Evolutionary conservation across 30 jellyfish, hydroid and myxozoan species (phyloP).

Genomic region (Nemopilema nomurai): DNA sequence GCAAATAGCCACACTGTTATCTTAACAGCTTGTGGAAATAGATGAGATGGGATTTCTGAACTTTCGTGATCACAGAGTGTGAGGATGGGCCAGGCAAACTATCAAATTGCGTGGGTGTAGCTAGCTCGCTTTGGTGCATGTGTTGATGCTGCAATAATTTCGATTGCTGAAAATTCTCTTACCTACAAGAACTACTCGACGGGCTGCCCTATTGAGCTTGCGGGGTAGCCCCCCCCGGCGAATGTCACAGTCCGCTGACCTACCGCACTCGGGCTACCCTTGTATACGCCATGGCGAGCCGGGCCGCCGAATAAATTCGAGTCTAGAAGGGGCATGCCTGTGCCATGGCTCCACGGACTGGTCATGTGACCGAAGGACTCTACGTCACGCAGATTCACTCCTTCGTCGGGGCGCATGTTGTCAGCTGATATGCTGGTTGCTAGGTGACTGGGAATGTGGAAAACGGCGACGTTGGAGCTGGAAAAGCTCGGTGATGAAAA

Average conservation of each 20-base stretch:
- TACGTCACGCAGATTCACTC: background rate
- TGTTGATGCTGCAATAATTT: background rate
- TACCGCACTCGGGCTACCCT: slow-evolving; percentile 20
- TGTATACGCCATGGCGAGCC: slow-evolving; percentile 23
- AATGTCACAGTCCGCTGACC: slow-evolving; percentile 47
- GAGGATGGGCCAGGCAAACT: background rate
- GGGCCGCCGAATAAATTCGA: slow-evolving; percentile 34
- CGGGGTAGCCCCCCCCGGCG: slow-evolving; percentile 48
- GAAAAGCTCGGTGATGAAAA: slow-evolving; percentile 24
- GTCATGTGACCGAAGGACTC: slow-evolving; percentile 1
- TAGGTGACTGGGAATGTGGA: slow-evolving; percentile 42
- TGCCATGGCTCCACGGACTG: slow-evolving; percentile 29
- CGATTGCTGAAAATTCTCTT: background rate
- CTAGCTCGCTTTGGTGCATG: background rate
- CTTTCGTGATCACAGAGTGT: no score
- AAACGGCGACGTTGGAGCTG: slow-evolving; percentile 22
- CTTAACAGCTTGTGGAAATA: no score
- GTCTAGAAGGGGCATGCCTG: slow-evolving; percentile 31
- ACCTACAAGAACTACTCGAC: slow-evolving; percentile 32
- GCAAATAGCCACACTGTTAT: no score
- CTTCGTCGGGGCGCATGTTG: slow-evolving; percentile 21
- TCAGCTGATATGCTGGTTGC: slow-evolving; percentile 31
- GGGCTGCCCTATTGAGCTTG: slow-evolving; percentile 54
- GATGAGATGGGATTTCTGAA: no score
- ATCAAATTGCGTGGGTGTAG: background rate